These are phyloP conservation scores for Sinocyclocheilus maitianheensis DNA, from an alignment of 2,113 vertebrate genomes.

Conservation along the genomic window DNA sequence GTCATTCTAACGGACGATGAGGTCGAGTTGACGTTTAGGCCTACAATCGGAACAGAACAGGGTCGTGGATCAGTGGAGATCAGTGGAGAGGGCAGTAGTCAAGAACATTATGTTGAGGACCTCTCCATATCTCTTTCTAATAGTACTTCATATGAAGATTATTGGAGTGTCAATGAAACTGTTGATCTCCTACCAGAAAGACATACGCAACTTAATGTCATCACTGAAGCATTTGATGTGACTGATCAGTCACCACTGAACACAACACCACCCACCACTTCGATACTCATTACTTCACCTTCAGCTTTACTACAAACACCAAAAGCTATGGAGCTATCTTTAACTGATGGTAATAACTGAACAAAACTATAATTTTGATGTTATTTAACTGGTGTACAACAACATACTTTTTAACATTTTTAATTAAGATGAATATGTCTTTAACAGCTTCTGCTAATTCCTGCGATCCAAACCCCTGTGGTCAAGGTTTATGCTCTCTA, in stretches of 20 bases:
- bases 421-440: slow-evolving; percentile 11
- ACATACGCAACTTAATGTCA: slow-evolving; percentile 4
- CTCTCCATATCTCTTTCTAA: slow-evolving; percentile 65
- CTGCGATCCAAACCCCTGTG: slow-evolving; percentile 68
- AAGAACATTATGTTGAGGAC: slow-evolving; percentile 62
- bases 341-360: slow-evolving; percentile 64
- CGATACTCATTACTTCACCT: slow-evolving; percentile 64
- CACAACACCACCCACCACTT: slow-evolving; percentile 57
- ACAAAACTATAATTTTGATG: background rate
- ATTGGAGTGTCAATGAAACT: slow-evolving; percentile 52
- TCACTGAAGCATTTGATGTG: background rate
- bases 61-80: slow-evolving; percentile 75
- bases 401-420: background rate
- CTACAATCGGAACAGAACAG: slow-evolving; percentile 74
- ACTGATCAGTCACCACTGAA: slow-evolving; percentile 41
- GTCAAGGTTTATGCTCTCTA: slow-evolving; percentile 68
- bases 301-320: slow-evolving; percentile 62
- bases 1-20: slow-evolving; percentile 77
- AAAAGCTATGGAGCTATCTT: slow-evolving; percentile 61
- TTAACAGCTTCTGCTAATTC: slow-evolving; percentile 52
- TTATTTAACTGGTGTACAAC: background rate
- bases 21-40: slow-evolving; percentile 70
- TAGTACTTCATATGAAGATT: slow-evolving; percentile 63
- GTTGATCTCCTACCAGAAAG: slow-evolving; percentile 8
- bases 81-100: slow-evolving; percentile 69